Conservation (phyloP, 1,140 invertebrate genomes). For the Brachionus manjavacas region DNA sequence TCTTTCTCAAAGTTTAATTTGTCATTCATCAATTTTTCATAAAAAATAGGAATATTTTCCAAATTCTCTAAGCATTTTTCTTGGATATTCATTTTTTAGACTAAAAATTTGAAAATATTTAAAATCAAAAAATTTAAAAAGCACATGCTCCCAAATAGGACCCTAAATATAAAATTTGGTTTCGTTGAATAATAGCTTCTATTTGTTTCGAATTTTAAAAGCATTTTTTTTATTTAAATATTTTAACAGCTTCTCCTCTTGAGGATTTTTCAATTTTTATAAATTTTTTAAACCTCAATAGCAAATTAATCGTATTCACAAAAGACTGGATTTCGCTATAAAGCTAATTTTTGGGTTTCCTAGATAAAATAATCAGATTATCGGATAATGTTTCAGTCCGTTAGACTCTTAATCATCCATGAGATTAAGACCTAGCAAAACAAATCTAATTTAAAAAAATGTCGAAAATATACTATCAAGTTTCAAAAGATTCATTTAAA, state of each 20-base stretch:
- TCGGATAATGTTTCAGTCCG: neutral
- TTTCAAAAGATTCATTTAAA: neutral
- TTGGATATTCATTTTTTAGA: neutral
- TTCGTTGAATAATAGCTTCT: too few species aligned
- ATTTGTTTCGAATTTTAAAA: too few species aligned
- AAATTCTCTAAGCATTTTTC: neutral
- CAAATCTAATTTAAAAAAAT: neutral
- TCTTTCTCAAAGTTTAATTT: neutral
- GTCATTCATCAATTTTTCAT: neutral
- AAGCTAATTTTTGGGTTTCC: neutral
- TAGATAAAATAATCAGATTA: neutral
- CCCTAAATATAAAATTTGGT: neutral
- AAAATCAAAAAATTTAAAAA: neutral
- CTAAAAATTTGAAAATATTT: neutral
- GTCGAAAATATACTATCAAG: neutral
- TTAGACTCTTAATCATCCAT: neutral
- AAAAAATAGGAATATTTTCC: conserved; percentile 12
- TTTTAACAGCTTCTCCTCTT: too few species aligned
- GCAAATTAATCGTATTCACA: neutral
- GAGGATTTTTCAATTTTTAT: too few species aligned
- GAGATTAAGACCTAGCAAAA: neutral
- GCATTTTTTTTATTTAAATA: too few species aligned
- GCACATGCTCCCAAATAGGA: neutral
- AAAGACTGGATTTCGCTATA: neutral
- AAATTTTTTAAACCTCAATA: too few species aligned